Conservation (phyloP, 2,797 vertebrate genomes). For the Tympanoctomys barrerae region DNA sequence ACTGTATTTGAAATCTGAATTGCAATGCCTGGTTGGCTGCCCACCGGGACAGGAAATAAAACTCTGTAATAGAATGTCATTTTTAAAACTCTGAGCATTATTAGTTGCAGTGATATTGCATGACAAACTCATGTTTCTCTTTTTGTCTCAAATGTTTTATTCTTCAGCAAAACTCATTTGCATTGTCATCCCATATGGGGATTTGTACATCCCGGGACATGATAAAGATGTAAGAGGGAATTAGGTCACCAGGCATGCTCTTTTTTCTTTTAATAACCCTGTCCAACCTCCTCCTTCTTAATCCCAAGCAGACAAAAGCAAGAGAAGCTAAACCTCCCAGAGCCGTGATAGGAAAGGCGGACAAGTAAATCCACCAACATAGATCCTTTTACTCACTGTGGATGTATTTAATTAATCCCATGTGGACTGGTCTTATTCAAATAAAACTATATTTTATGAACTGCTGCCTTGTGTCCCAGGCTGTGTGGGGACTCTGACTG, state of each 20-base stretch:
- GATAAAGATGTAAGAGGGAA: conserved; percentile 72
- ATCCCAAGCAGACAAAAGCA: conserved; percentile 82
- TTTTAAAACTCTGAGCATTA: conserved; percentile 78
- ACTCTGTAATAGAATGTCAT: conserved; percentile 84
- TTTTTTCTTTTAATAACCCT: conserved; percentile 79
- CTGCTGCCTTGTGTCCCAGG: conserved; percentile 72
- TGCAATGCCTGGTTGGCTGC: conserved; percentile 73
- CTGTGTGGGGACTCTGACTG: conserved; percentile 67
- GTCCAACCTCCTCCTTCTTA: conserved; percentile 76
- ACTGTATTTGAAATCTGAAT: conserved; percentile 88
- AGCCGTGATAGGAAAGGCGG: conserved; percentile 71
- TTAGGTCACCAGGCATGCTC: conserved; percentile 72
- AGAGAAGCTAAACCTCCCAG: conserved; percentile 76
- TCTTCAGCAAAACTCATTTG: conserved; percentile 81
- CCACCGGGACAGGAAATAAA: conserved; percentile 86
- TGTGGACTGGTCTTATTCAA: conserved; percentile 81
- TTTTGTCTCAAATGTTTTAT: conserved; percentile 86
- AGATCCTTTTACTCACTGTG: conserved; percentile 69
- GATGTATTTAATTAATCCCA: conserved; percentile 84
- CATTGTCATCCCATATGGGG: conserved; percentile 74
- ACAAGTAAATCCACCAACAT: conserved; percentile 66
- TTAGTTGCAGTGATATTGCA: conserved; percentile 85
- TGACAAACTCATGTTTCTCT: conserved; percentile 83
- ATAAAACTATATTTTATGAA: conserved; percentile 80
- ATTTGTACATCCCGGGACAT: conserved; percentile 77